Conservation (phyloP, 2,888 invertebrate genomes). For the Pachymerium ferrugineum region DNA sequence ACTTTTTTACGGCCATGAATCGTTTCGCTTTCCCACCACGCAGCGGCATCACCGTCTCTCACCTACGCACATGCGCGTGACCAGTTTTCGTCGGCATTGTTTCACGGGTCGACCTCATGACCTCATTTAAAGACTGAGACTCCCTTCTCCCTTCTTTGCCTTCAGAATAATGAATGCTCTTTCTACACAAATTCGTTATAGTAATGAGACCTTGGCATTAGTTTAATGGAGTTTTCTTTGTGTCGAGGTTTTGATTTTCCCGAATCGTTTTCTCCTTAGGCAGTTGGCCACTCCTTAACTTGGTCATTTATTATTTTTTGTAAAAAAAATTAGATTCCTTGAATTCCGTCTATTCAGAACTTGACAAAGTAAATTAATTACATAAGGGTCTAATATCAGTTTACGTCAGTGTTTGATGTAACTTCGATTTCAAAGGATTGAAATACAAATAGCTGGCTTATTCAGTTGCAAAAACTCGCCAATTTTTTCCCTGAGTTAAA, state of each 20-base stretch:
- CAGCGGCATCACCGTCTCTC: background rate
- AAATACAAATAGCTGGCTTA: no score
- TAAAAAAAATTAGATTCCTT: no score
- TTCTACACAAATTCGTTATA: background rate
- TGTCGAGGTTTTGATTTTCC: background rate
- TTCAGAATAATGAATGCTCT: background rate
- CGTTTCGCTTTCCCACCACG: background rate
- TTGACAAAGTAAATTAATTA: no score
- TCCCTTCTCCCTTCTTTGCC: background rate
- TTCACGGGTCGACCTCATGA: background rate
- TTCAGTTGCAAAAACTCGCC: no score
- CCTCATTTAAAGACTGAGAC: background rate
- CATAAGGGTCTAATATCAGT: no score
- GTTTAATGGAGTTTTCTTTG: background rate
- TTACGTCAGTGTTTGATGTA: no score
- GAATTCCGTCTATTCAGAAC: no score
- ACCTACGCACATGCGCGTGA: conserved; percentile 21
- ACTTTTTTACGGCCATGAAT: conserved; percentile 27
- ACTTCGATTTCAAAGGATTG: no score
- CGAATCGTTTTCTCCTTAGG: no score
- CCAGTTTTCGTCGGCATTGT: conserved; percentile 1
- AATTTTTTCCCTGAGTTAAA: no score
- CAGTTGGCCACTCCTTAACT: no score
- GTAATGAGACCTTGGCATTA: background rate
- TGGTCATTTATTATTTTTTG: no score